Base-by-base conservation (phyloP, 1,140 invertebrate genomes). In the Gryon sp. region DNA sequence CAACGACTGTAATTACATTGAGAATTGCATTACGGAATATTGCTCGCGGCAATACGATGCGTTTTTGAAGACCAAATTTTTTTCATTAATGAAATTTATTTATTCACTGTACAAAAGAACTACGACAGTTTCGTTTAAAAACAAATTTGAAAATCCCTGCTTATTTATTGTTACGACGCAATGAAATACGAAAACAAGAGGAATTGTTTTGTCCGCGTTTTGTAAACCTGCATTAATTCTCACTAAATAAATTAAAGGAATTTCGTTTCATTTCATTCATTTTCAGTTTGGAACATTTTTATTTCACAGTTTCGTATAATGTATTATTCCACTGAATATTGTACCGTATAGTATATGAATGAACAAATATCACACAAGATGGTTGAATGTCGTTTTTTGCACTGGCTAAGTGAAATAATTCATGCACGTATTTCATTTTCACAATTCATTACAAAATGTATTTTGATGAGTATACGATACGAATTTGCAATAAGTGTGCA, bases 401-500 rank as follows among this genome's bases (percentile, higher is more conserved):
- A n/a, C n/a, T n/a, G n/a, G n/a, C n/a, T n/a, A n/a, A n/a, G 30
- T 46, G 46, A 60, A 62, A 38, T 63, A 63, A 63, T 63, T 26
- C 60, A 11, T 30, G 14, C n/a, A 8, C 22, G 60, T 63, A 63
- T 63, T 41, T 63, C 46, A 63, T 63, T 52, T 52, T 63, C 60
- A 50, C 45, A 46, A 52, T 36, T 52, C 36, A 52, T 63, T 52
- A 63, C 50, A 63, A 63, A 41, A 43, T 43, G 14, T 52, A 30
- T 32, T 50, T 52, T 63, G 12, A 43, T 41, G 46, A 63, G 45
- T 52, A 52, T 32, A 43, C 36, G 36, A 45, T 32, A 63, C 60
- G 43, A 63, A 63, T 52, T 30, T 22, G 46, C 46, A 52, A 63
- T 63, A 63, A 63, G n/a, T n/a, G n/a, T n/a, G n/a, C n/a, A n/a